Conservation (phyloP, 2,797 vertebrate genomes). For the Epinephelus malabaricus region DNA sequence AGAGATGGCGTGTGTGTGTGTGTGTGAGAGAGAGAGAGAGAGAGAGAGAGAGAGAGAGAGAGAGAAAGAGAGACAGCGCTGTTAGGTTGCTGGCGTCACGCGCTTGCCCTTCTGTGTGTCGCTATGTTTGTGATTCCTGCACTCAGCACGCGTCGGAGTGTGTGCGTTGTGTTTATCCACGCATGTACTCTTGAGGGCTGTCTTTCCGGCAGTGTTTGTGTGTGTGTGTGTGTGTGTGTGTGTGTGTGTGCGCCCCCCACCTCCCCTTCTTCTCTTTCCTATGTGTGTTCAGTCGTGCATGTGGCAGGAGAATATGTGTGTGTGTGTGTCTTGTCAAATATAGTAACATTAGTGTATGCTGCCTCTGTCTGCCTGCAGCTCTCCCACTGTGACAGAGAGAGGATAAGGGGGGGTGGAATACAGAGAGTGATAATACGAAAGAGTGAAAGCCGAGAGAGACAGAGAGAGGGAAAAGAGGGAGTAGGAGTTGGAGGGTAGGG, state of each 20-base stretch:
- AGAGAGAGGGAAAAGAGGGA: not conserved
- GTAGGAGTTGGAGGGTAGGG: constrained; percentile 12
- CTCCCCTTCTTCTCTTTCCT: constrained; percentile 50
- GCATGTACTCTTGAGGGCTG: constrained; percentile 63
- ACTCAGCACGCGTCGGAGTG: constrained; percentile 73
- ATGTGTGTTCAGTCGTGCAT: constrained; percentile 79
- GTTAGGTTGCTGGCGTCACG: constrained; percentile 78
- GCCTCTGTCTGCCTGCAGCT: constrained; percentile 83
- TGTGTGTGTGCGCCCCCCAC: constrained; percentile 57
- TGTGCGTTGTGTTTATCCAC: constrained; percentile 60
- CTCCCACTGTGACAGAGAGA: constrained; percentile 79
- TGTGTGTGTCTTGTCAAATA: constrained; percentile 83
- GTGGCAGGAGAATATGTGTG: constrained; percentile 68
- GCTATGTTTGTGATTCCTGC: constrained; percentile 85
- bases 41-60: constrained; percentile 26
- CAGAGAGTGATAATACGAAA: constrained; percentile 64
- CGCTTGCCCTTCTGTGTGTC: constrained; percentile 75
- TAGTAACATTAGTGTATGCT: constrained; percentile 84
- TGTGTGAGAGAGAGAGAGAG: constrained; percentile 6
- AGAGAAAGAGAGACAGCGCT: constrained; percentile 58
- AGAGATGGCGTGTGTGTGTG: constrained; percentile 39
- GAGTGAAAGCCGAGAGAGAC: constrained; percentile 61
- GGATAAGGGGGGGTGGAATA: constrained; percentile 75
- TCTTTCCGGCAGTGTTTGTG: constrained; percentile 59
- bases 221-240: constrained; percentile 55